Percentiles rank a stretch among this genome's conserved stretches.
Conservation (phyloP, 2,797 vertebrate species). For the Myotis planiceps region DNA sequence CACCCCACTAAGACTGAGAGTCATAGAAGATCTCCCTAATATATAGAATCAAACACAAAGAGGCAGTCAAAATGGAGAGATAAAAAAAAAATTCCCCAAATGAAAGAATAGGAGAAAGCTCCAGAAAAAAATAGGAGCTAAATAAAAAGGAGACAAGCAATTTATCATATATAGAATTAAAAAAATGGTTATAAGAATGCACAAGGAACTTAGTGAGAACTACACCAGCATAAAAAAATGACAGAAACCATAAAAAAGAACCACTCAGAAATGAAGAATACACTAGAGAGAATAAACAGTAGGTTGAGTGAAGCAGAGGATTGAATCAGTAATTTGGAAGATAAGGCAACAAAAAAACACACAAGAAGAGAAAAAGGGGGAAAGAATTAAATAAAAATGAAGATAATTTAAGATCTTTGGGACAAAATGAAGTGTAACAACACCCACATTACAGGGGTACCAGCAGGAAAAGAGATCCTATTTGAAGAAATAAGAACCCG, state of each 20-base stretch:
- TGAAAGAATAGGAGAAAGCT: neutral
- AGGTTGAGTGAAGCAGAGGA: neutral
- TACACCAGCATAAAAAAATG: neutral
- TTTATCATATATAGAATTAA: neutral
- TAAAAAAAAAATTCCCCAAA: neutral
- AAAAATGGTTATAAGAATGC: neutral
- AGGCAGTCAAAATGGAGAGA: neutral
- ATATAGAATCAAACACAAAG: neutral
- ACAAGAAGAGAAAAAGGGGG: neutral
- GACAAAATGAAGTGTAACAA: neutral
- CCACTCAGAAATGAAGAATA: neutral
- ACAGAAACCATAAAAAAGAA: neutral
- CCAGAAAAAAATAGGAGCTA: neutral
- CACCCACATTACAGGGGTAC: neutral
- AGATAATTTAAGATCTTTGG: neutral
- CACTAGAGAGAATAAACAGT: neutral
- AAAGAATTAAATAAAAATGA: neutral
- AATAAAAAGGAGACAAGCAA: neutral
- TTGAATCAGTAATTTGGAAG: neutral
- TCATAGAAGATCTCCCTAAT: neutral
- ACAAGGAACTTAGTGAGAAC: neutral
- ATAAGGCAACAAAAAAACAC: neutral
- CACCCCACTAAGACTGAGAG: neutral
- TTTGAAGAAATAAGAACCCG: neutral
- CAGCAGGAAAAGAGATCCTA: neutral